These are phyloP conservation scores for Matsumyia berberina DNA, from an alignment of 2,888 invertebrate species.

Conservation along the genomic window DNA sequence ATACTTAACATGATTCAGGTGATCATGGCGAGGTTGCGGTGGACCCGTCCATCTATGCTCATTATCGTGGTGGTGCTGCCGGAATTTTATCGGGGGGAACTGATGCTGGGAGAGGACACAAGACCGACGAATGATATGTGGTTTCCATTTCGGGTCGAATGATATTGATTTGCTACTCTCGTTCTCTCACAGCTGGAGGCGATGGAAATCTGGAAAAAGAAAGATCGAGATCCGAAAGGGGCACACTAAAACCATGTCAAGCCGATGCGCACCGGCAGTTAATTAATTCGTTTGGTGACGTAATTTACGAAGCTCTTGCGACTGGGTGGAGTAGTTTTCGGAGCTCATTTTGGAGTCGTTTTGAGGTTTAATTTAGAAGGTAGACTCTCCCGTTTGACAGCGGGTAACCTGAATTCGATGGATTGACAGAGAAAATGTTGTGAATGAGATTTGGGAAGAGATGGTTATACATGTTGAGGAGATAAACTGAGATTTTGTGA, in stretches of 20 bases:
- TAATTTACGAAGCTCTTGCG: constrained; percentile 21
- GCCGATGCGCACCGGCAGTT: constrained; percentile 34
- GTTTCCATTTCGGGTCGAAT: constrained; percentile 47
- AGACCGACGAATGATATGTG: constrained; percentile 55
- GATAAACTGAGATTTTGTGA: too few relatives aligned
- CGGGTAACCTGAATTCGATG: neutral
- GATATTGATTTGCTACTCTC: constrained; percentile 48
- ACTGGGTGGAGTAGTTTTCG: neutral
- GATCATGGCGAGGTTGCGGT: constrained; percentile 24
- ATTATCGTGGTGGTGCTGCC: constrained; percentile 45
- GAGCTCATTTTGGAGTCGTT: neutral
- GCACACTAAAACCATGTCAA: constrained; percentile 51
- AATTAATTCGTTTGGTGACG: constrained; percentile 66
- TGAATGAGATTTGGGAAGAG: neutral
- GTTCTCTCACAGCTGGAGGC: neutral
- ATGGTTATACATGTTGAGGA: neutral
- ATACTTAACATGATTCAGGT: constrained; percentile 69
- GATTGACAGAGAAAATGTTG: neutral
- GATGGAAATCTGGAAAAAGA: constrained; percentile 40
- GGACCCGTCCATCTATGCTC: constrained; percentile 28
- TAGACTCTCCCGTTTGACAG: constrained; percentile 11
- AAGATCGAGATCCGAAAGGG: constrained; percentile 46
- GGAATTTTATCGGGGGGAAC: constrained; percentile 55
- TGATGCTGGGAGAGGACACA: neutral
- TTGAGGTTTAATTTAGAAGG: neutral